phyloP scores from a whole-genome alignment of 2,888 invertebrate genomes.

The Scaptomyza caliginosa region DNA sequence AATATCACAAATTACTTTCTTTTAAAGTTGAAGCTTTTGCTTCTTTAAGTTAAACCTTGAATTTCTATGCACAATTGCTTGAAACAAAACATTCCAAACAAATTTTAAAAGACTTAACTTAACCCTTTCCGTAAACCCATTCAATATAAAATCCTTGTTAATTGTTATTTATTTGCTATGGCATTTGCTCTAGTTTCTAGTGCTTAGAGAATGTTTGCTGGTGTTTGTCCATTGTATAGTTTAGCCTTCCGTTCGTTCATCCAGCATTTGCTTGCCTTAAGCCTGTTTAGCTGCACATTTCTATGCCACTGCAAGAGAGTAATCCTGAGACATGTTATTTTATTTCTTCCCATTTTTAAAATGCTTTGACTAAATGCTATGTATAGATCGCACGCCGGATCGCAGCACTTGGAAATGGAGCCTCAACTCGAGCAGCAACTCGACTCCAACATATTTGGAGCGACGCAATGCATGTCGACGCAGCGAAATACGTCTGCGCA shows the following conservation, averaged over 20 bases:
- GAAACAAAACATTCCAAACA: no score
- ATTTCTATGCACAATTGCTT: no score
- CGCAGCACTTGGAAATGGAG: slow-evolving; percentile 84
- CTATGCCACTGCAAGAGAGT: slow-evolving; percentile 11
- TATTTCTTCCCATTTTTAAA: neutral
- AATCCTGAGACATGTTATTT: slow-evolving; percentile 3
- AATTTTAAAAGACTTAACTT: neutral
- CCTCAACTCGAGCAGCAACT: slow-evolving; percentile 87
- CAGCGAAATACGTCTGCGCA: slow-evolving; percentile 84
- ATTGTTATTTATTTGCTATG: neutral
- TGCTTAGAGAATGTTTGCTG: slow-evolving; percentile 53
- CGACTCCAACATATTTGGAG: slow-evolving; percentile 95
- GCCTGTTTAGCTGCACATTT: neutral
- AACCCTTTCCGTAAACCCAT: neutral
- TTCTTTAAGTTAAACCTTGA: neutral
- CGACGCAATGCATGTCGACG: slow-evolving; percentile 91
- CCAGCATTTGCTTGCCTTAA: slow-evolving; percentile 30
- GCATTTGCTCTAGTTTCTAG: slow-evolving; percentile 28
- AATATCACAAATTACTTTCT: no score
- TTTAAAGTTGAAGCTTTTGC: no score
- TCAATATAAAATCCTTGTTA: neutral
- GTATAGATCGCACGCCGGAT: slow-evolving; percentile 83
- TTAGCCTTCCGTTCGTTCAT: slow-evolving; percentile 12
- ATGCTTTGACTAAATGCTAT: slow-evolving; percentile 9
- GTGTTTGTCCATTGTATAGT: slow-evolving; percentile 29